Evolutionary conservation across 1,140 invertebrate species (phyloP), one percentile per base, ranked within the genome.

Genomic region (Drusus annulatus): DNA sequence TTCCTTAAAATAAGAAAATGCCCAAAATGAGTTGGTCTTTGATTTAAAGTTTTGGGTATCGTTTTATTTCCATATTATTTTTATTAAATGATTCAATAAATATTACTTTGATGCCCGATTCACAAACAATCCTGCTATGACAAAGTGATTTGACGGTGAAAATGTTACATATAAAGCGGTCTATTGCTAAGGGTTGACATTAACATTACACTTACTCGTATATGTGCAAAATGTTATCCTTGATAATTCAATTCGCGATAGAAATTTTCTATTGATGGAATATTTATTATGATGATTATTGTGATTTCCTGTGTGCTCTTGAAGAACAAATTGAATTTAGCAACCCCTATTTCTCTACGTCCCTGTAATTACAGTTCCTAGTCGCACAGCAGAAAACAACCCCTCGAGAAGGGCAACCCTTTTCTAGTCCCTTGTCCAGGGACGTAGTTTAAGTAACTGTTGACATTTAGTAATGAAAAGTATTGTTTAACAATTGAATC

Each of bases 251-350:
- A 69, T 69, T 74, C n/a, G 51, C 25, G 23, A 56, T 56, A 78
- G 56, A 76, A 79, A 82, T 63, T 80, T 78, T 73, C 19, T 60
- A 79, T 79, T 73, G 77, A 79, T 69, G 81, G 28, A 73, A 68
- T 78, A 56, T 19, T 82, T 69, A 83, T 83, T 83, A 78, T 83
- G 65, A 80, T 83, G 50, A 81, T 81, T 75, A 81, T 81, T 60
- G 80, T 73, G 51, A 83, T 83, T 82, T 81, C 80, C 80, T 78
- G 76, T 81, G 45, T 79, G 77, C 52, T 76, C 56, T 52, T 60
- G 74, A 79, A 50, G 65, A 68, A 36, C 78, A 52, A 80, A 80
- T 83, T 79, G 58, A 82, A 82, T 79, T 79, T 80, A 21, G 50
- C 58, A n/a, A 74, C 62, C 76, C 69, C 19, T 45, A 58, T 52